A percentile compares a stretch with the other conserved stretches of the same genome.
Conservation (phyloP, 2,888 invertebrate species). For the Autographa pulchrina region DNA sequence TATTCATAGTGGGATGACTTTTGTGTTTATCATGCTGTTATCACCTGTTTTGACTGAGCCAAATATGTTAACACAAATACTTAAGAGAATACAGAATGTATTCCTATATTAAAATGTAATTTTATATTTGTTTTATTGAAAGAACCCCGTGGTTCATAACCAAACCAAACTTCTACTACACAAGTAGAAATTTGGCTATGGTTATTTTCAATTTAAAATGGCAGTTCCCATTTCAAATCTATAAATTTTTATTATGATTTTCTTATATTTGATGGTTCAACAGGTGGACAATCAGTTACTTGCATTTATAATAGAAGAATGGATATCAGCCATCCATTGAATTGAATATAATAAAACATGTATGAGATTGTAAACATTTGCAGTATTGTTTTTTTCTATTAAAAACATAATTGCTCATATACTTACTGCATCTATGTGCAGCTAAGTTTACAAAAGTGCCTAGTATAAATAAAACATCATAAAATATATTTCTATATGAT, state of each 20-base stretch:
- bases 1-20: not conserved
- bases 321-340: not conserved
- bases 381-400: not conserved
- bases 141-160: no score
- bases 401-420: not conserved
- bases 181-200: no score
- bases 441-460: not conserved
- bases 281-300: slow-evolving; percentile 1
- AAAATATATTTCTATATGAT: no score
- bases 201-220: no score
- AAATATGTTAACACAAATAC: not conserved
- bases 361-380: not conserved
- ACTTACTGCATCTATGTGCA: no score
- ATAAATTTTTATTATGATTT: no score
- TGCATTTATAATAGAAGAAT: not conserved
- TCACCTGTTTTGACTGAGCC: slow-evolving; percentile 4
- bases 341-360: not conserved
- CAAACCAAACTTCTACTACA: no score
- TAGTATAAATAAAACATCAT: not conserved
- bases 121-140: no score
- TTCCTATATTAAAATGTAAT: no score
- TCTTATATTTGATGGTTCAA: not conserved
- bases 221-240: no score
- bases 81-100: not conserved
- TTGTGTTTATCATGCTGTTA: not conserved